These are phyloP conservation scores for Cranoglanis bouderius DNA, from an alignment of 2,113 vertebrate genomes.

Conservation along the genomic window DNA sequence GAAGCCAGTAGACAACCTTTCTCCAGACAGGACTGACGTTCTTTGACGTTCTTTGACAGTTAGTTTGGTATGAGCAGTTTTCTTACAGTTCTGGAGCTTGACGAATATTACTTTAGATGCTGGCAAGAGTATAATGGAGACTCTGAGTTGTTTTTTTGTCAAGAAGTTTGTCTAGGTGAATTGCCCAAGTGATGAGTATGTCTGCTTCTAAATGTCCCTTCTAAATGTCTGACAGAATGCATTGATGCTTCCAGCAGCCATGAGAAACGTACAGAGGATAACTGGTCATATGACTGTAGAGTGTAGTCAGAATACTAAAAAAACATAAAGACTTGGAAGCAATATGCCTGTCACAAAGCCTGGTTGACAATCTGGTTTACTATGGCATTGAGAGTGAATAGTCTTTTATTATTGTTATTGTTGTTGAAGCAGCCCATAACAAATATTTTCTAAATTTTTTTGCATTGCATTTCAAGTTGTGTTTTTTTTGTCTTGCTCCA, in stretches of 20 bases:
- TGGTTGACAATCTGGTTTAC: not conserved
- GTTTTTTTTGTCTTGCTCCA: conserved; percentile 20
- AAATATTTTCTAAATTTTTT: not conserved
- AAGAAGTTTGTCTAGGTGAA: not conserved
- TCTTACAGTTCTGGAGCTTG: not conserved
- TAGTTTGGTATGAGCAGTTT: not conserved
- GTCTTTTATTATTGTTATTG: not conserved
- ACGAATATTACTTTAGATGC: not conserved
- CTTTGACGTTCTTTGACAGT: not conserved
- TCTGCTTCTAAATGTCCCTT: not conserved
- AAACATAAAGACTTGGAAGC: not conserved
- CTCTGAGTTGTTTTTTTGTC: not conserved
- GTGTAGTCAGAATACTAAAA: not conserved
- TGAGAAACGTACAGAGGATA: not conserved
- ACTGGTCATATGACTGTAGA: not conserved
- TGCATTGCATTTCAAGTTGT: conserved; percentile 16
- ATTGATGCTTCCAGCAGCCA: not conserved
- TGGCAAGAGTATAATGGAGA: not conserved
- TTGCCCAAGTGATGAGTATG: not conserved
- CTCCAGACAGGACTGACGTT: not conserved
- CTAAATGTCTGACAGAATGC: not conserved
- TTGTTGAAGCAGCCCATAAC: not conserved
- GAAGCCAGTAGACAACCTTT: not conserved
- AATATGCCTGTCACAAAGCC: not conserved
- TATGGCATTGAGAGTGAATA: not conserved